Conservation (phyloP, 1,140 invertebrate genomes). For the Ladona fulva region DNA sequence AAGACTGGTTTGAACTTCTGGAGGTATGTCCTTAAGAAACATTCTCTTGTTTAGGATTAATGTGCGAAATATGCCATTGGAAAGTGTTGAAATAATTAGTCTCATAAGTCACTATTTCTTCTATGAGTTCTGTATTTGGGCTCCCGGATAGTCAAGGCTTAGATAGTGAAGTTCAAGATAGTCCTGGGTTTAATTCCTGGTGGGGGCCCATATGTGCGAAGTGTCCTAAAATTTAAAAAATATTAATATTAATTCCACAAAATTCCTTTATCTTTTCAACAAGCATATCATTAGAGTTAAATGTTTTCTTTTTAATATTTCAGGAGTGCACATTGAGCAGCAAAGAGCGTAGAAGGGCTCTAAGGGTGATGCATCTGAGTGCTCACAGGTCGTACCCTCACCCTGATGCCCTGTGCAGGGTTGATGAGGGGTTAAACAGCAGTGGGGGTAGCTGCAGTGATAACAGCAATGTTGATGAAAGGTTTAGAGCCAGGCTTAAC, state of each 20-base stretch:
- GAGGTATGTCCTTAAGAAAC: conserved; percentile 31
- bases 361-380: conserved; percentile 40
- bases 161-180: too few species aligned
- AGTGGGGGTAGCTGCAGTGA: background rate
- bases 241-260: too few species aligned
- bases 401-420: background rate
- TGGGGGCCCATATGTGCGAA: too few species aligned
- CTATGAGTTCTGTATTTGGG: too few species aligned
- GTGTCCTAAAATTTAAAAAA: too few species aligned
- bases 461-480: background rate
- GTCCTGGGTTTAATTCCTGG: too few species aligned
- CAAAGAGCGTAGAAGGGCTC: conserved; percentile 45
- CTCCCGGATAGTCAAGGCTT: too few species aligned
- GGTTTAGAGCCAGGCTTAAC: background rate
- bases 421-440: background rate
- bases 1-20: conserved; percentile 51
- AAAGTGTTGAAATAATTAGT: too few species aligned
- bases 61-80: too few species aligned
- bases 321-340: conserved; percentile 48
- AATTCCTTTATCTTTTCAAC: too few species aligned
- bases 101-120: too few species aligned
- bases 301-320: conserved; percentile 13
- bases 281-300: too few species aligned
- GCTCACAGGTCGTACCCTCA: conserved; percentile 24
- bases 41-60: background rate